Base-by-base conservation (phyloP, 2,797 vertebrate genomes). In the Poliocrania exsul region DNA sequence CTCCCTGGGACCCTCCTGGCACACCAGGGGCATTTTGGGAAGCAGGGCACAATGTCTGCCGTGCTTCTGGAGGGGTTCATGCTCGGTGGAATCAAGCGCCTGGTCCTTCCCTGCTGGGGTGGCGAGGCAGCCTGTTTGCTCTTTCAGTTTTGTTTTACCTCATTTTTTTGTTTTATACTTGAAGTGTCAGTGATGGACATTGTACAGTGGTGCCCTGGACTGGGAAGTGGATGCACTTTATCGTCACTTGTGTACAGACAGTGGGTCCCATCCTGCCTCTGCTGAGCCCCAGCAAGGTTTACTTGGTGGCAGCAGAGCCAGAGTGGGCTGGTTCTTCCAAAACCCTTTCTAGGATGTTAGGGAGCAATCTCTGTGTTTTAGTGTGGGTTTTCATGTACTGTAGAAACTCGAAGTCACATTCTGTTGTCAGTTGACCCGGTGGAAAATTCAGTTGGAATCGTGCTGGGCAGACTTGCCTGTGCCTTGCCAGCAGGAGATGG, bases 191-290 rank as follows among this genome's bases (percentile, higher is more conserved):
- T 81, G 91, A 7, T 81, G 80, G 91, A 91, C 56, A 24, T 88
- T 67, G 88, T 69, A 8, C 93, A 23, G 86, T 50, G 65, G 62
- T 67, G 87, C 94, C 74, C 93, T 73, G 94, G 96, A 47, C 78
- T 83, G 89, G 91, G 93, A 86, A 90, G 96, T 58, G 95, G 95
- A 93, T 95, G 96, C 96, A 96, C 96, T 96, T 97, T 96, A 96
- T 78, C 2, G 50, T 72, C 64, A 67, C 79, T 83, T 40, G 74
- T 72, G 37, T 72, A 13, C 4, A 1, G 38, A 8, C 44, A 21
- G 73, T 10, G 75, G 70, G 57, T 66, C 66, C 72, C 51, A 9
- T 72, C 84, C 86, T 46, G 70, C 72, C 86, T 74, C 51, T 65
- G 81, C 79, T 3, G 6, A 80, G 73, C 47, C 82, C 35, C 66